A percentile compares a stretch with the other conserved stretches of the same genome.
These are phyloP conservation scores for Apistogramma diplotaenia DNA, from an alignment of 2,113 vertebrate species.

Conservation along the genomic window DNA sequence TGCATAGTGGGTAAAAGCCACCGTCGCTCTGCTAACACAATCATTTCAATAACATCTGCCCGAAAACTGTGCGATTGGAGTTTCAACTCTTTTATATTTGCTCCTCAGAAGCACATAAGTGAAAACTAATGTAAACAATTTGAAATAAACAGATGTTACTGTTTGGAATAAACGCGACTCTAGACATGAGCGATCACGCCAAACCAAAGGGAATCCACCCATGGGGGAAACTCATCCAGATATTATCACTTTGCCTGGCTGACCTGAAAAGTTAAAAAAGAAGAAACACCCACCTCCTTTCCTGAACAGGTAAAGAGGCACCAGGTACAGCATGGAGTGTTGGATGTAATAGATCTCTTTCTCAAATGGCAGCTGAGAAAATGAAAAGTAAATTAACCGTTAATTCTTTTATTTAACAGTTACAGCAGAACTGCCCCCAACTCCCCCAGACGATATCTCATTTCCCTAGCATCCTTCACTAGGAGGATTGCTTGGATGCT, in stretches of 20 bases:
- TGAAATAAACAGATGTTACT: neutral
- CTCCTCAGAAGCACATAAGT: neutral
- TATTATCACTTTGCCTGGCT: neutral
- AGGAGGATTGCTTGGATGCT: neutral
- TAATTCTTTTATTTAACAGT: neutral
- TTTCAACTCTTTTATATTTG: neutral
- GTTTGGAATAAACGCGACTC: neutral
- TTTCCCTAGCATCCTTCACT: neutral
- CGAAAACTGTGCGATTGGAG: neutral
- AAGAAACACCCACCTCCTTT: conserved; percentile 88
- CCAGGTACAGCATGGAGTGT: conserved; percentile 95
- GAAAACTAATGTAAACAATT: neutral
- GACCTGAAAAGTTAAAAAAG: neutral
- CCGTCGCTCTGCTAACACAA: neutral
- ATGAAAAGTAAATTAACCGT: neutral
- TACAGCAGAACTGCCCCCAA: neutral
- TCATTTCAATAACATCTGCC: neutral
- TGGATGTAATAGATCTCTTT: conserved; percentile 97
- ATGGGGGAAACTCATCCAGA: neutral
- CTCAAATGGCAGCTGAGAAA: conserved; percentile 91
- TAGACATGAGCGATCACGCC: neutral
- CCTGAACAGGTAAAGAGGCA: conserved; percentile 92
- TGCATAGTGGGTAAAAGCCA: neutral
- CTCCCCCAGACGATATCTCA: neutral
- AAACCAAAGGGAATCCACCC: neutral